Evolutionary conservation across 2,797 vertebrate genomes (phyloP).

Genomic region (Sebastes itinus): DNA sequence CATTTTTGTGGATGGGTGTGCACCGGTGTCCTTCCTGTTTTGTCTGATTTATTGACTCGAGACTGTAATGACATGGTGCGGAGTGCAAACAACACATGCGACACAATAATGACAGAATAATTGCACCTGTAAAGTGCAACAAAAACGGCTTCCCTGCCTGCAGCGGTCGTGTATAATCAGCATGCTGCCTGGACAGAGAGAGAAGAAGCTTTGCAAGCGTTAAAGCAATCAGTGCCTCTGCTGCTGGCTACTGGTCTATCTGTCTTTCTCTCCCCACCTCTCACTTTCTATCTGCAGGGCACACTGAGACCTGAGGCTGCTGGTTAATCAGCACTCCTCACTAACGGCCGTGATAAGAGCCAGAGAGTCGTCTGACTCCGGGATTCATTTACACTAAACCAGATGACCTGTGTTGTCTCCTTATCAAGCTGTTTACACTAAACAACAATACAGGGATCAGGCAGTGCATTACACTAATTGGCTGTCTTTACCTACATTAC

Average conservation of each 20-base stretch:
- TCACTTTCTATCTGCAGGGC: constrained; percentile 34
- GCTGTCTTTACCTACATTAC: not conserved
- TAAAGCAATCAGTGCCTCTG: not conserved
- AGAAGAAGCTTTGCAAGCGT: not conserved
- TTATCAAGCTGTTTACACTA: constrained; percentile 26
- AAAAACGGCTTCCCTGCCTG: not conserved
- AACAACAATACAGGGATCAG: not conserved
- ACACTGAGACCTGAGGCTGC: not conserved
- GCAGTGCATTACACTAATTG: not conserved
- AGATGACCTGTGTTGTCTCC: not conserved
- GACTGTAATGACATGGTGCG: not conserved
- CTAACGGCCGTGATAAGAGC: constrained; percentile 37
- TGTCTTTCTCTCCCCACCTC: not conserved
- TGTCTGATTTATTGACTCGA: not conserved
- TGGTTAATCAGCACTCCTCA: constrained; percentile 32
- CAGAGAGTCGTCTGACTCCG: not conserved
- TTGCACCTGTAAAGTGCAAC: not conserved
- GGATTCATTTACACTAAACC: constrained; percentile 1
- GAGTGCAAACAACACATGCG: not conserved
- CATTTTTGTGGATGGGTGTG: not conserved
- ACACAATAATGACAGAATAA: not conserved
- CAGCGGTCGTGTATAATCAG: not conserved
- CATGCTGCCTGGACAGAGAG: not conserved
- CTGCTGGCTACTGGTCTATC: not conserved
- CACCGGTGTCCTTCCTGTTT: not conserved